Evolutionary conservation across 1,140 invertebrate species (phyloP).

Genomic region (Bradysia coprophila): DNA sequence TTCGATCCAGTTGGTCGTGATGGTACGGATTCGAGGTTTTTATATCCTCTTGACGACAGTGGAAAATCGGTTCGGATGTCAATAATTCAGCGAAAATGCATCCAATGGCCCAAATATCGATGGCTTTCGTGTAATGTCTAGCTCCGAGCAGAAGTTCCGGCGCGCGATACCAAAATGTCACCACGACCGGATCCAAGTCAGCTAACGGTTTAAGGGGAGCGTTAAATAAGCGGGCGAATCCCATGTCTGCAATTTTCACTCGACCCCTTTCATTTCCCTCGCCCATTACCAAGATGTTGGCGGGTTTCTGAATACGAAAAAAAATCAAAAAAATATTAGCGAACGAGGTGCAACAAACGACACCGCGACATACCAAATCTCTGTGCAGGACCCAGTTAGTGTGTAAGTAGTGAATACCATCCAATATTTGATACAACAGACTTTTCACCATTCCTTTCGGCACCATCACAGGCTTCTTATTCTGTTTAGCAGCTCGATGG

Average conservation of each 20-base stretch:
- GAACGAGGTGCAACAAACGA: neutral
- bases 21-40: slow-evolving; percentile 99
- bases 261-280: slow-evolving; percentile 92
- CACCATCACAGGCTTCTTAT: slow-evolving; percentile 91
- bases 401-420: slow-evolving; percentile 99
- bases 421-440: slow-evolving; percentile 93
- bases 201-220: slow-evolving; percentile 94
- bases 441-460: slow-evolving; percentile 98
- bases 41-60: slow-evolving; percentile 98
- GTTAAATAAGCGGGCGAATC: slow-evolving; percentile 98
- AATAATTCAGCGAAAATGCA: slow-evolving; percentile 97
- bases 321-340: slow-evolving; percentile 2
- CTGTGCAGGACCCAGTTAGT: slow-evolving; percentile 98
- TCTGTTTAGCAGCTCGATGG: slow-evolving; percentile 94
- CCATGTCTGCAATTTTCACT: slow-evolving; percentile 99
- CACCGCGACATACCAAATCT: slow-evolving; percentile 58
- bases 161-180: slow-evolving; percentile 99
- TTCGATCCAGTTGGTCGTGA: slow-evolving; percentile 96
- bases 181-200: slow-evolving; percentile 97
- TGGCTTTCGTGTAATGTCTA: slow-evolving; percentile 96
- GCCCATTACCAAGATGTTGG: slow-evolving; percentile 99
- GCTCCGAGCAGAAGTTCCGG: slow-evolving; percentile 92
- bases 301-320: slow-evolving; percentile 82
- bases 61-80: slow-evolving; percentile 98
- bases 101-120: slow-evolving; percentile 99